Conservation (phyloP, 1,140 invertebrate species). For the Gryon sp. region DNA sequence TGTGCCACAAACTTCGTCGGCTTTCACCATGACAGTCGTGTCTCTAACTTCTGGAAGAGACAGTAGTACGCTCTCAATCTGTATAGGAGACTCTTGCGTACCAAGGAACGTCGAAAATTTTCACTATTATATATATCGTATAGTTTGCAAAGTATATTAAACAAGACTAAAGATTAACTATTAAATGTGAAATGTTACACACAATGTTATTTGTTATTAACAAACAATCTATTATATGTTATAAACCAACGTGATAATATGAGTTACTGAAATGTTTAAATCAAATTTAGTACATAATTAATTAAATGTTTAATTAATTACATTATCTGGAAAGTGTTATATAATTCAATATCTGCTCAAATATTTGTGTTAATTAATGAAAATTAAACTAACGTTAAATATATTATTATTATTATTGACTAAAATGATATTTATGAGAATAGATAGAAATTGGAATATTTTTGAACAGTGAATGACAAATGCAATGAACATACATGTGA, state of each 20-base stretch:
- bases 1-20: constrained; percentile 84
- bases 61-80: constrained; percentile 88
- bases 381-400: too few relatives aligned
- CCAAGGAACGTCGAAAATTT: constrained; percentile 29
- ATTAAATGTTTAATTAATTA: too few relatives aligned
- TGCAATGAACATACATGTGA: constrained; percentile 40
- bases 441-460: constrained; percentile 25
- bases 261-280: too few relatives aligned
- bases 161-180: constrained; percentile 3
- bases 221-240: too few relatives aligned
- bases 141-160: constrained; percentile 24
- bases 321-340: too few relatives aligned
- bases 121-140: constrained; percentile 10
- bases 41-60: constrained; percentile 85
- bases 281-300: too few relatives aligned
- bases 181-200: too few relatives aligned
- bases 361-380: too few relatives aligned
- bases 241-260: too few relatives aligned
- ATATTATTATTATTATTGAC: too few relatives aligned
- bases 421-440: neutral
- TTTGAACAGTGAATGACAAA: constrained; percentile 40
- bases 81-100: constrained; percentile 85
- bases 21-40: constrained; percentile 87
- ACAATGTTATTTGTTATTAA: too few relatives aligned
- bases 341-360: too few relatives aligned